Conservation (phyloP, 2,888 invertebrate genomes). For the Plusia festucae region DNA sequence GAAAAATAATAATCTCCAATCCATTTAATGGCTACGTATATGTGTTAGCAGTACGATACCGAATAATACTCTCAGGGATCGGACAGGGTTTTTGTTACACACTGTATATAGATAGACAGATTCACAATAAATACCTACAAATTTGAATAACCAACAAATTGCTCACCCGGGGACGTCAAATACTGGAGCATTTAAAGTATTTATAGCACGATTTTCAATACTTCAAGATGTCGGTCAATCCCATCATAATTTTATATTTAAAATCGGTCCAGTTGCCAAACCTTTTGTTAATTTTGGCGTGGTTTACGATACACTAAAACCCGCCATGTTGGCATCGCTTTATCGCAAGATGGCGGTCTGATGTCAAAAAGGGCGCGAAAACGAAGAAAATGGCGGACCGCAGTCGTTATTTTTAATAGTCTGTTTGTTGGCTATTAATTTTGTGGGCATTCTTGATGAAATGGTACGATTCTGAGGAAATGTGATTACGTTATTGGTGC, state of each 20-base stretch:
- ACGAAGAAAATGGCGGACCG: constrained; percentile 62
- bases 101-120: no score
- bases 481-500: constrained; percentile 28
- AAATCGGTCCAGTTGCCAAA: constrained; percentile 82
- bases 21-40: no score
- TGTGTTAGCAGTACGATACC: no score
- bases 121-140: neutral
- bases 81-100: no score
- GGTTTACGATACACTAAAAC: constrained; percentile 80
- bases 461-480: constrained; percentile 31
- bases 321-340: constrained; percentile 77
- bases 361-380: constrained; percentile 77
- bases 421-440: constrained; percentile 68
- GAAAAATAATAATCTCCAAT: no score
- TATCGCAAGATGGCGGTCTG: constrained; percentile 73
- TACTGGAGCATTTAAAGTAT: constrained; percentile 37
- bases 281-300: constrained; percentile 85
- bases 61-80: no score
- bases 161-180: constrained; percentile 34
- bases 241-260: constrained; percentile 83
- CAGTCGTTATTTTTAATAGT: constrained; percentile 71
- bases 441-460: constrained; percentile 54
- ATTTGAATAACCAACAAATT: constrained; percentile 20
- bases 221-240: constrained; percentile 61
- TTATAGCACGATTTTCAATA: constrained; percentile 53